Conservation (phyloP, 2,888 invertebrate genomes). For the Colletes collaris region DNA sequence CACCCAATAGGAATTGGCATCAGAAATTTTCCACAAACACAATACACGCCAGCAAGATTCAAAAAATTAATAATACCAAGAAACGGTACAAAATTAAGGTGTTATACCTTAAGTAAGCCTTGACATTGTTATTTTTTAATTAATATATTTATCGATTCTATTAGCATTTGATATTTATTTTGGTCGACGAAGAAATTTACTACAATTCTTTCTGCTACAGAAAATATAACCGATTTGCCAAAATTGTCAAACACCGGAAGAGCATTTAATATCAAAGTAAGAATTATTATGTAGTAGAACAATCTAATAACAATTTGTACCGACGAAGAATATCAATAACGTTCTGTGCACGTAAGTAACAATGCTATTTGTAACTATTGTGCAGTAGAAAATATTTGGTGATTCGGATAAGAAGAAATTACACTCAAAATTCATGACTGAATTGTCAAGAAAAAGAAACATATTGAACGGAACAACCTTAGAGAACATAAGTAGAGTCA, state of each 20-base stretch:
- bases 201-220: not conserved
- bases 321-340: not conserved
- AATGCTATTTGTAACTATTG: conserved; percentile 8
- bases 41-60: conserved; percentile 53
- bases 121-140: not conserved
- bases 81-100: conserved; percentile 61
- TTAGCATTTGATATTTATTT: not conserved
- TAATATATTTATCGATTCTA: not conserved
- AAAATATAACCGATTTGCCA: conserved; percentile 9
- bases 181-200: not conserved
- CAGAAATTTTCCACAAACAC: conserved; percentile 62
- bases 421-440: not conserved
- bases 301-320: not conserved
- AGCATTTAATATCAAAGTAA: conserved; percentile 25
- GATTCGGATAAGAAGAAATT: conserved; percentile 20
- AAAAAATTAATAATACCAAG: conserved; percentile 62
- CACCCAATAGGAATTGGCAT: conserved; percentile 53
- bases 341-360: not conserved
- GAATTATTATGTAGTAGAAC: not conserved
- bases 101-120: conserved; percentile 62
- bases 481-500: conserved; percentile 67
- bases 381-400: conserved; percentile 28
- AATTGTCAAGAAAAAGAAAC: not conserved
- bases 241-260: not conserved
- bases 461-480: conserved; percentile 37